phyloP scores from a whole-genome alignment of 2,797 vertebrate species.

The Hippoglossus hippoglossus region DNA sequence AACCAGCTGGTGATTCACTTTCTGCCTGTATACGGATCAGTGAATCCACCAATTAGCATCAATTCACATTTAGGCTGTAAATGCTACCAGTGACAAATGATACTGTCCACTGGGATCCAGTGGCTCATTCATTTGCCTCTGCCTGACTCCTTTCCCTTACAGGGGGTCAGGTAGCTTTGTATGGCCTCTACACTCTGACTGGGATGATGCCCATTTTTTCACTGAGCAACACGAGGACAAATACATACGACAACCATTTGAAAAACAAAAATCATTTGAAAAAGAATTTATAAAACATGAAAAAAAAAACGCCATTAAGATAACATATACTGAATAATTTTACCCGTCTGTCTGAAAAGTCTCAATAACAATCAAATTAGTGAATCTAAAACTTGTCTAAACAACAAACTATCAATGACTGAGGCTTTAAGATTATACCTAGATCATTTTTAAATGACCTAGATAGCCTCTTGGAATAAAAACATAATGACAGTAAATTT shows the following conservation, averaged over 20 bases:
- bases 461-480: neutral
- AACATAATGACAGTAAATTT: neutral
- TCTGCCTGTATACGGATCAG: neutral
- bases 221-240: neutral
- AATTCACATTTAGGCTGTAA: neutral
- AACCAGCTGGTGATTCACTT: neutral
- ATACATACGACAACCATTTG: neutral
- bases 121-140: slow-evolving; percentile 40
- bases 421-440: neutral
- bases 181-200: slow-evolving; percentile 48
- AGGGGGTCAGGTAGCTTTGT: slow-evolving; percentile 56
- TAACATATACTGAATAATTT: no score
- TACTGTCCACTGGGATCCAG: neutral
- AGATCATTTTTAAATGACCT: neutral
- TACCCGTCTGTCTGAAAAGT: no score
- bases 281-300: no score
- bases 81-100: slow-evolving; percentile 1
- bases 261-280: neutral
- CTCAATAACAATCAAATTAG: neutral
- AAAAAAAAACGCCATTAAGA: no score
- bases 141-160: slow-evolving; percentile 24
- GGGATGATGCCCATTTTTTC: neutral
- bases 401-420: slow-evolving; percentile 2
- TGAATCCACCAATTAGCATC: neutral
- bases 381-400: neutral